Evolutionary conservation across 1,140 invertebrate genomes (phyloP), one percentile per base, ranked within the genome.

Genomic region (Popillia japonica): DNA sequence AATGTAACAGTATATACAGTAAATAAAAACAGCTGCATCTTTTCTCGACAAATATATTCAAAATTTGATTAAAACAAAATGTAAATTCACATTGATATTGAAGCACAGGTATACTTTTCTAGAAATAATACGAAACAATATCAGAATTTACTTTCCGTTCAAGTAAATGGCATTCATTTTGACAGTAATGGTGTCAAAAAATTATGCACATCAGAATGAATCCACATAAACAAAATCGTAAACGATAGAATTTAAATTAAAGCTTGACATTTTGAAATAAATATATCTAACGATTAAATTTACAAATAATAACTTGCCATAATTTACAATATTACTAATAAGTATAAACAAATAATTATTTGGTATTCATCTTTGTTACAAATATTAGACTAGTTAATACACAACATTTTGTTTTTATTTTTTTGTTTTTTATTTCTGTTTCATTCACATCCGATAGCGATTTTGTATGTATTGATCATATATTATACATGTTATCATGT

Each of bases 311-410:
- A 68, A 68, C 61, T 34, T 27, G 6, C 4, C 4, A 27, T 27
- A 68, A 9, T 68, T 8, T 55, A 55, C 48, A 55, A 55, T 55
- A 68, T 68, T 68, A 10, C 20, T 68, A 68, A 23, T 68, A 68
- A 68, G 10, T 68, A 68, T 23, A 68, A 68, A 68, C 61, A 68
- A 68, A 68, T 61, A 22, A 22, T 34, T 68, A 68, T 68, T 68
- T 68, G 61, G 61, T 68, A 68, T 68, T 34, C 22, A 68, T 68
- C 61, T 68, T 68, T 68, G 61, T 68, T 68, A 68, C 61, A 68
- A 68, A 68, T 68, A 68, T 68, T 68, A 68, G 61, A 68, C 61
- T 68, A 68, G 61, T 68, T 68, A 68, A 68, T 68, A 68, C 61
- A 68, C 61, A 68, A 68, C 61, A 68, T 68, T 68, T 68, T 34